Evolutionary conservation across 2,113 vertebrate species (phyloP), one percentile per base, ranked within the genome.

Genomic region (Gorsachius goisagi): DNA sequence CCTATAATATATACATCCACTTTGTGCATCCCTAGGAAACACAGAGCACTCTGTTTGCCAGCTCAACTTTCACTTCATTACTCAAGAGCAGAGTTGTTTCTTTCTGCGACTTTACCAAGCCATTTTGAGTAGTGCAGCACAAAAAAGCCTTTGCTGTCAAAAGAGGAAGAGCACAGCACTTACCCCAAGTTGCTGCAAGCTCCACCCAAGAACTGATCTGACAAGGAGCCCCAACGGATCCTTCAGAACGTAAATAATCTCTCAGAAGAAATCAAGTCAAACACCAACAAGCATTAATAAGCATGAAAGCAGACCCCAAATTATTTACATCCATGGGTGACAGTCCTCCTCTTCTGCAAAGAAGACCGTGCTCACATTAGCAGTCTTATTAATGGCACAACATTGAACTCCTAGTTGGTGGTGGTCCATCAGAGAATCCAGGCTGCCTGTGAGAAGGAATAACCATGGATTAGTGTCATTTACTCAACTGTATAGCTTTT

Each of bases 121-220:
- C 71, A 6, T 60, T 87, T 13, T 21, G 92, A 78, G 93, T 21
- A 77, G 76, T 5, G 5, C 73, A 91, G 89, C 93, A 58, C 73
- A 67, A 49, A 81, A 67, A 20, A 90, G 68, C 89, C 39, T 35
- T 86, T 39, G 84, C 88, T 89, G 95, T 63, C 91, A 88, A 28
- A 64, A 69, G 49, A 89, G 82, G 86, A 90, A 95, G 84, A 73
- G 69, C 93, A 47, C 80, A 76, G 91, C 95, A 88, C 96, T 97
- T 74, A 96, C 89, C 91, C 76, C 27, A 76, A 94, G 89, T 67
- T 80, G 77, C 89, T 91, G 93, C 87, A 6, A 89, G 91, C 97
- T 97, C 97, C 95, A 97, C 96, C 95, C 97, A 71, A 96, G 86
- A 24, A 37, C 71, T 18, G 94, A 87, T 90, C 77, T 80, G 94